These are phyloP conservation scores for Jacana jacana DNA, from an alignment of 2,113 vertebrate genomes.

Conservation along the genomic window DNA sequence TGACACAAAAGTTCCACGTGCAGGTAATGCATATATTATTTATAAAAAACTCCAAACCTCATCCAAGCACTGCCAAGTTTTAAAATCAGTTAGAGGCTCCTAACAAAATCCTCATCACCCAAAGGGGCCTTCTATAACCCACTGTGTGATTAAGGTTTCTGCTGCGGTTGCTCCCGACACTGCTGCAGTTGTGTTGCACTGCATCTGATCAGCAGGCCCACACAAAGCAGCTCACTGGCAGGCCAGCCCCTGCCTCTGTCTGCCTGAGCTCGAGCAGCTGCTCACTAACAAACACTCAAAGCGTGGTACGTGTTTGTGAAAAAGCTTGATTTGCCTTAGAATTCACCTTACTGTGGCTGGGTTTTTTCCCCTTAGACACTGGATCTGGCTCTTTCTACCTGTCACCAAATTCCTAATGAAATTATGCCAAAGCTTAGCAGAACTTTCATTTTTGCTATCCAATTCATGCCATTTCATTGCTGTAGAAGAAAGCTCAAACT, in stretches of 20 bases:
- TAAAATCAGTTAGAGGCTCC: not conserved
- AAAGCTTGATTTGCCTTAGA: not conserved
- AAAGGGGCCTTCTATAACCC: not conserved
- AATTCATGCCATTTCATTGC: not conserved
- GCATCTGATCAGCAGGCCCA: not conserved
- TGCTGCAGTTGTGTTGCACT: not conserved
- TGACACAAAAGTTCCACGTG: not conserved
- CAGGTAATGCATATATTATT: not conserved
- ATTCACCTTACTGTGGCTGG: not conserved
- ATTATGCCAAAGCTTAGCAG: not conserved
- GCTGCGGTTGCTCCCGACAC: not conserved
- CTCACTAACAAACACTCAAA: not conserved
- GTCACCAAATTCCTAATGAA: not conserved
- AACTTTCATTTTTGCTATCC: not conserved
- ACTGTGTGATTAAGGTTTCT: not conserved
- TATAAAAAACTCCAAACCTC: not conserved
- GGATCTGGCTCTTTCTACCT: not conserved
- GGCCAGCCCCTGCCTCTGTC: not conserved
- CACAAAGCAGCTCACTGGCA: not conserved
- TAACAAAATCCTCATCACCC: not conserved
- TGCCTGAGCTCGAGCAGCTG: not conserved
- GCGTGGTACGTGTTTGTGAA: not conserved
- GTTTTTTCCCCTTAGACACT: not conserved
- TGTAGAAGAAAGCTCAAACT: not conserved
- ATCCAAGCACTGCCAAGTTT: not conserved